Conservation (phyloP, 2,888 invertebrate species). For the Onthophagus sagittarius region DNA sequence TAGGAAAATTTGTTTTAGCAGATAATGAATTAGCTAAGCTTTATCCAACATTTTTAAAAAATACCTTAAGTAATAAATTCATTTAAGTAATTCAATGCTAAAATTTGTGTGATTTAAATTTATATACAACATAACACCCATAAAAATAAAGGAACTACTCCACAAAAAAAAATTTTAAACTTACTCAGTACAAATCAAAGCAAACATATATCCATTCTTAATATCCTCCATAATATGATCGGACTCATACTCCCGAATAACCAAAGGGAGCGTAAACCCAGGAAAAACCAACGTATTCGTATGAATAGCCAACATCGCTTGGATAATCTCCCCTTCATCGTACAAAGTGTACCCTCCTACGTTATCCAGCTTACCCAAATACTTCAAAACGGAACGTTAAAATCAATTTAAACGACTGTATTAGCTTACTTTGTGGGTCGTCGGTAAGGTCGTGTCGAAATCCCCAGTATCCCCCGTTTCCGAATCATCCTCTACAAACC, state of each 20-base stretch:
- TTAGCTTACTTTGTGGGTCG: slow-evolving; percentile 41
- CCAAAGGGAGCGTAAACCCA: slow-evolving; percentile 75
- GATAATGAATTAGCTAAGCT: no score
- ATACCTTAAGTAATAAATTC: no score
- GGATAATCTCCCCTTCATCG: slow-evolving; percentile 42
- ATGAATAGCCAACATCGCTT: slow-evolving; percentile 40
- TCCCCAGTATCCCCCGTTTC: slow-evolving; percentile 29
- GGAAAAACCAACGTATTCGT: slow-evolving; percentile 64
- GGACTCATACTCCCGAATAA: slow-evolving; percentile 49
- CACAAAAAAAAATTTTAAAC: no score
- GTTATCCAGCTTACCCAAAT: slow-evolving; percentile 44
- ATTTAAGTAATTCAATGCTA: no score
- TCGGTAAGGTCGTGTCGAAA: slow-evolving; percentile 46
- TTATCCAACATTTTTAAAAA: no score
- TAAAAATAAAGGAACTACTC: no score
- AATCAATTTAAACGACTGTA: slow-evolving; percentile 20
- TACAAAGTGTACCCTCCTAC: slow-evolving; percentile 46
- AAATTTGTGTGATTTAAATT: no score
- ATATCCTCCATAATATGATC: slow-evolving; percentile 57
- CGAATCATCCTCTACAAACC: slow-evolving; percentile 28
- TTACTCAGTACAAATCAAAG: slow-evolving; percentile 55
- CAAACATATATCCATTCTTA: slow-evolving; percentile 60
- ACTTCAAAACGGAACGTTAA: slow-evolving; percentile 34
- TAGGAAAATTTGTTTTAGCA: no score
- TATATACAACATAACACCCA: no score